These are phyloP conservation scores for Synchiropus splendidus DNA, from an alignment of 2,113 vertebrate genomes.

Conservation along the genomic window DNA sequence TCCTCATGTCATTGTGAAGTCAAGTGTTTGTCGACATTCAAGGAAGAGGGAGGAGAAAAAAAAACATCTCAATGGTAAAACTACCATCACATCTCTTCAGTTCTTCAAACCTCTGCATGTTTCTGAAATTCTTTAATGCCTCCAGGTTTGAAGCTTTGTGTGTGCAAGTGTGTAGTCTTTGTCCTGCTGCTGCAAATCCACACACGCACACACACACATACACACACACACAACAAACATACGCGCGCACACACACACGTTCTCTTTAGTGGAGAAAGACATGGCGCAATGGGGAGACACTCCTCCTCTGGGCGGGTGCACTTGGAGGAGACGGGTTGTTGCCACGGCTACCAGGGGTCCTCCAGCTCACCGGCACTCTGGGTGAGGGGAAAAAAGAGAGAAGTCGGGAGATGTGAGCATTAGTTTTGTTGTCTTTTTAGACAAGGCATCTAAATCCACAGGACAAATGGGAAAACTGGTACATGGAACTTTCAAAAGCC, in stretches of 20 bases:
- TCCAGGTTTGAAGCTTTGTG: slow-evolving; percentile 72
- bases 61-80: slow-evolving; percentile 66
- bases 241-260: slow-evolving; percentile 7
- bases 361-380: slow-evolving; percentile 96
- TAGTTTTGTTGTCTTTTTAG: too few species aligned
- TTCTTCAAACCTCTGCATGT: slow-evolving; percentile 71
- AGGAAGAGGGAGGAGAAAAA: slow-evolving; percentile 39
- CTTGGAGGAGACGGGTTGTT: slow-evolving; percentile 40
- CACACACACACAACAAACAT: slow-evolving; percentile 50
- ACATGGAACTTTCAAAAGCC: too few species aligned
- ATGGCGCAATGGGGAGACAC: slow-evolving; percentile 53
- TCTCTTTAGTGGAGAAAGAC: slow-evolving; percentile 55
- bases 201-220: slow-evolving; percentile 17
- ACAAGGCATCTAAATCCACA: too few species aligned
- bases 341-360: slow-evolving; percentile 90
- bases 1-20: slow-evolving; percentile 55
- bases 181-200: slow-evolving; percentile 38
- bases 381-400: slow-evolving; percentile 61
- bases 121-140: slow-evolving; percentile 62
- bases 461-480: too few species aligned
- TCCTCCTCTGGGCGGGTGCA: slow-evolving; percentile 41
- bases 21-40: slow-evolving; percentile 55
- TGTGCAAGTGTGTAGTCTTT: slow-evolving; percentile 51
- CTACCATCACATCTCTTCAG: slow-evolving; percentile 62
- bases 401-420: slow-evolving; percentile 6